These are phyloP conservation scores for Sylvilagus floridanus DNA, from an alignment of 2,797 vertebrate genomes.

Conservation along the genomic window DNA sequence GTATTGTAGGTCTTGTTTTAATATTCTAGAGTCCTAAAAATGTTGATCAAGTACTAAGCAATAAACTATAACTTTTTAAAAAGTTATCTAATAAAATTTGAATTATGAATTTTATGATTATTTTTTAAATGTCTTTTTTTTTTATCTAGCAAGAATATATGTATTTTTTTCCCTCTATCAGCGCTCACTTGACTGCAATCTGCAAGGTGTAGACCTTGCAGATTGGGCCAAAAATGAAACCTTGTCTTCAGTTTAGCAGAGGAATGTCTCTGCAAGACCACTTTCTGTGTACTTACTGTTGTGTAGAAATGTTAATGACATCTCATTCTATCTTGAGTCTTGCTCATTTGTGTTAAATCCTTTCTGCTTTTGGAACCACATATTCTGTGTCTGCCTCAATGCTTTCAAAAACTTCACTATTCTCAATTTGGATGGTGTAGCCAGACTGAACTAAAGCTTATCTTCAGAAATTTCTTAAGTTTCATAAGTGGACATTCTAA, in stretches of 20 bases:
- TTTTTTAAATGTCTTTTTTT: not conserved
- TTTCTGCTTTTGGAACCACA: constrained; percentile 47
- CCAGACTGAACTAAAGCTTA: constrained; percentile 41
- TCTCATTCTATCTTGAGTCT: not conserved
- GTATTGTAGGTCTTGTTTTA: constrained; percentile 85
- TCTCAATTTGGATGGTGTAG: constrained; percentile 55
- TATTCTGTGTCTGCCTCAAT: not conserved
- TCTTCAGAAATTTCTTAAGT: constrained; percentile 41
- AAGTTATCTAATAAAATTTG: not conserved
- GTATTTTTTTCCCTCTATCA: not conserved
- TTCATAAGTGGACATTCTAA: constrained; percentile 42
- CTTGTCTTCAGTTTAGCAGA: not conserved
- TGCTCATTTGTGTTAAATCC: not conserved
- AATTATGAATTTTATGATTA: constrained; percentile 30
- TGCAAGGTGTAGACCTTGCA: not conserved
- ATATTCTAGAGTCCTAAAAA: constrained; percentile 53
- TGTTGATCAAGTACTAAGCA: constrained; percentile 14
- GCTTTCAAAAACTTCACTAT: constrained; percentile 45
- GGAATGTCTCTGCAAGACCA: not conserved
- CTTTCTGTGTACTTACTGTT: not conserved
- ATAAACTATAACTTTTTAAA: constrained; percentile 41
- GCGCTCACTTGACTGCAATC: not conserved
- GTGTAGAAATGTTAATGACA: not conserved
- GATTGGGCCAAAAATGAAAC: constrained; percentile 57
- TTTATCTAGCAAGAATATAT: constrained; percentile 36